A percentile compares a stretch with the other conserved stretches of the same genome.
Conservation (phyloP, 2,113 vertebrate genomes). For the Psephotus haematonotus region DNA sequence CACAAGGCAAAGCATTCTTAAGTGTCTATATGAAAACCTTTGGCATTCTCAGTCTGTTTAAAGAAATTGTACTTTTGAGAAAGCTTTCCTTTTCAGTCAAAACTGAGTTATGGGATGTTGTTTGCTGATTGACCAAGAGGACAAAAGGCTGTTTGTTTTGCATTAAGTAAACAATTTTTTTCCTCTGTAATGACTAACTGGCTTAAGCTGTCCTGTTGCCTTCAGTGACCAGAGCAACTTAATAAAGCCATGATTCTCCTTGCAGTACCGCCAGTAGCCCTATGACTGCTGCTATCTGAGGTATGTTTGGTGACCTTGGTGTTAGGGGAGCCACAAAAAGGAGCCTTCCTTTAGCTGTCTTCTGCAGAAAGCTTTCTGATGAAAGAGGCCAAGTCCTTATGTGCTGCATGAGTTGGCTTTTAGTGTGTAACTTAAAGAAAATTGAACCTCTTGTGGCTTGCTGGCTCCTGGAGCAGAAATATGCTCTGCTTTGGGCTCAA, state of each 20-base stretch:
- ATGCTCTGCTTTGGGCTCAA: background rate
- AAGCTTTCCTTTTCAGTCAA: background rate
- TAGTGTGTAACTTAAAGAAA: background rate
- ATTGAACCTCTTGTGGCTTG: background rate
- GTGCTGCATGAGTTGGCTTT: rapidly evolving
- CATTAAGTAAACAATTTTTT: background rate
- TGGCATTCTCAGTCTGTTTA: background rate
- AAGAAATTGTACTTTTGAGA: background rate
- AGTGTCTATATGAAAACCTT: background rate
- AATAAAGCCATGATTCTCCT: background rate
- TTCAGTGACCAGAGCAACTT: background rate
- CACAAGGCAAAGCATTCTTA: background rate
- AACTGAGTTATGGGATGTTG: background rate
- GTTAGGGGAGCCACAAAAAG: background rate
- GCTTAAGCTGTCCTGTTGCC: background rate
- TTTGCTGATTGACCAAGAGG: background rate
- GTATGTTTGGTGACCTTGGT: background rate
- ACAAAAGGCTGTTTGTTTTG: background rate
- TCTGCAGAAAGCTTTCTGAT: background rate
- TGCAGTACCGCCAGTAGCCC: rapidly evolving
- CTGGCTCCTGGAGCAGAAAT: background rate
- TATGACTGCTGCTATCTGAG: rapidly evolving
- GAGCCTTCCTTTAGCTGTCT: background rate
- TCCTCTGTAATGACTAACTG: background rate
- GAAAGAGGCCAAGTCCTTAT: background rate